phyloP scores from a whole-genome alignment of 2,113 vertebrate genomes.

The Sylvilagus bachmani region DNA sequence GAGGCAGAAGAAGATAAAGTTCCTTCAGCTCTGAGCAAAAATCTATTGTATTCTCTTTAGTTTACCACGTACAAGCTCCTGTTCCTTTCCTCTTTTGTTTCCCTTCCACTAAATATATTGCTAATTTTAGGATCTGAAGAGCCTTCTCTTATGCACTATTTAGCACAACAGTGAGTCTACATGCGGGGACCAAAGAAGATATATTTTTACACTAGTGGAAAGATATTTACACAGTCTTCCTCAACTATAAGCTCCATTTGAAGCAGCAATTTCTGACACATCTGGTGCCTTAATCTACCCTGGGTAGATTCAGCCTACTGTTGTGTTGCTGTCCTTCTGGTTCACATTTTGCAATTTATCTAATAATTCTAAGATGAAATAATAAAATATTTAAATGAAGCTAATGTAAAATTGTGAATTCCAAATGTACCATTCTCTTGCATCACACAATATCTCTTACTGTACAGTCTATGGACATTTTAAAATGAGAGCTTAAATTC shows the following conservation, averaged over 20 bases:
- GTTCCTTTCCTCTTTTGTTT: not conserved
- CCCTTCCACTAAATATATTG: not conserved
- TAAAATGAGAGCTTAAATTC: constrained; percentile 24
- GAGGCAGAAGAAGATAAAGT: constrained; percentile 9
- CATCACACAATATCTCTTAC: not conserved
- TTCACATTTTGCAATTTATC: constrained; percentile 23
- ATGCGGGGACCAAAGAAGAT: not conserved
- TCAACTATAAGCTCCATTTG: constrained; percentile 13
- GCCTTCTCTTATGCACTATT: not conserved
- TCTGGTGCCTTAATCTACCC: not conserved
- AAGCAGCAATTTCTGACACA: not conserved
- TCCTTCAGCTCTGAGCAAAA: not conserved
- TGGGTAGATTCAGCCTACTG: not conserved
- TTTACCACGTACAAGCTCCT: not conserved
- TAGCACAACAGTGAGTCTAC: not conserved
- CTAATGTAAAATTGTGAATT: not conserved
- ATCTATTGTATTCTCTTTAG: not conserved
- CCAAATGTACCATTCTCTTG: not conserved
- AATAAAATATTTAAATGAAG: not conserved
- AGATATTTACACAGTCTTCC: not conserved
- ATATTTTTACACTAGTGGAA: not conserved
- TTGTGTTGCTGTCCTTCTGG: not conserved
- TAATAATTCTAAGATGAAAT: not conserved
- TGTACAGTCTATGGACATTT: constrained; percentile 35
- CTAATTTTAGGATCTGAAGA: constrained; percentile 31